phyloP scores from a whole-genome alignment of 2,888 invertebrate genomes.

The Lapara coniferarum region DNA sequence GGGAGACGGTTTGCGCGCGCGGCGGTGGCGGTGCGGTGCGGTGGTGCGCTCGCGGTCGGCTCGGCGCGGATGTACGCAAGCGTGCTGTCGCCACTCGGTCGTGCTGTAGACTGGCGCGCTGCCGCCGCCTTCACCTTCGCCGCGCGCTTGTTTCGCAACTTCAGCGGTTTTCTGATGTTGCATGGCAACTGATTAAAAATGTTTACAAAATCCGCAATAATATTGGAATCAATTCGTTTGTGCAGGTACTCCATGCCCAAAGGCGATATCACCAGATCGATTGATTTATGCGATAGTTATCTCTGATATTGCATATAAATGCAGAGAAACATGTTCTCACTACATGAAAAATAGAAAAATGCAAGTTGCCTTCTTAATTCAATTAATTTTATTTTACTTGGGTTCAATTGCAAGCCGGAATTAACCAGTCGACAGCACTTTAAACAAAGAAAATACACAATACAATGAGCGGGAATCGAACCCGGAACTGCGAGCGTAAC shows the following conservation, averaged over 20 bases:
- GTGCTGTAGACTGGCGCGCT: slow-evolving; percentile 71
- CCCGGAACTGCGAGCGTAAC: slow-evolving; percentile 49
- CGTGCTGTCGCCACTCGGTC: slow-evolving; percentile 73
- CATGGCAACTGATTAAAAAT: slow-evolving; percentile 72
- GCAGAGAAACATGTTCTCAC: not conserved
- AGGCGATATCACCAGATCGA: not conserved
- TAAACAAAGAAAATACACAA: slow-evolving; percentile 16
- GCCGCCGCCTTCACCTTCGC: slow-evolving; percentile 65
- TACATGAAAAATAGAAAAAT: not conserved
- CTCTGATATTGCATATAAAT: not conserved
- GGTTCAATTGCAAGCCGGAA: not conserved
- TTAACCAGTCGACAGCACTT: not conserved
- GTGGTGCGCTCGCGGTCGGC: slow-evolving; percentile 51
- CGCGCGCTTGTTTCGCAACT: slow-evolving; percentile 74
- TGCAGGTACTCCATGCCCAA: not conserved
- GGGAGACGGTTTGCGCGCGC: slow-evolving; percentile 53
- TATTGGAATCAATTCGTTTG: slow-evolving; percentile 12
- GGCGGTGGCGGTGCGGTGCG: slow-evolving; percentile 38
- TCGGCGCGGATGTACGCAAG: slow-evolving; percentile 63
- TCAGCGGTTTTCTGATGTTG: slow-evolving; percentile 76
- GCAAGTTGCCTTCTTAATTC: not conserved
- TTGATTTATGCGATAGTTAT: not conserved
- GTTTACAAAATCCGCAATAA: slow-evolving; percentile 34
- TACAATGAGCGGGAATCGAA: slow-evolving; percentile 34
- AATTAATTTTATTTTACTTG: not conserved